Base-by-base conservation (phyloP, 2,113 vertebrate genomes). In the Hyaena hyaena region DNA sequence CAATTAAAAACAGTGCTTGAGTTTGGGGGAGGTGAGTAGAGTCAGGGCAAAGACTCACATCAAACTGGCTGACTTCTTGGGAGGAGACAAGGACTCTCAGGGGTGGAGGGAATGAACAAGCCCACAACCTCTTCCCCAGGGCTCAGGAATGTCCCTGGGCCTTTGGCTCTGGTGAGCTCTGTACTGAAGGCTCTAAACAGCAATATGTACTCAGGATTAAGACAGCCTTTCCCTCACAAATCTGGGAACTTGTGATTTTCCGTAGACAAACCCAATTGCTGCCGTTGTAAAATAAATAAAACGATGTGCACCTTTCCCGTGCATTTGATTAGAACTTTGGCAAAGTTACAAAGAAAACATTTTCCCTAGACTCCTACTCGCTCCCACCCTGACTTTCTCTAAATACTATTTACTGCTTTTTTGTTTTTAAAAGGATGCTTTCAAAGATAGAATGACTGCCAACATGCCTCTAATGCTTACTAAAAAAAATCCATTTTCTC, bases 71-170 rank as follows among this genome's bases (percentile, higher is more conserved):
- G 80, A 19, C 19, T 24, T 26, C 35, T 71, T 4, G 35, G 28
- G 35, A 66, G n/a, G 48, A 90, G 4, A 4, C 71, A 5, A 26
- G 61, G 53, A 7, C 28, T 16, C 4, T 53, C 45, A n/a, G 63
- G 63, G 28, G 28, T 1, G 68, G 58, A 95, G 94, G 92, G 58
- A 95, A 89, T 93, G 87, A 92, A 77, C 74, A 58, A 73, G 35
- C 43, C 50, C 31, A 5, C 39, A 88, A 24, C 65, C 83, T 92
- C 79, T 21, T 74, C 83, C 93, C 24, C 74, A 10, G 87, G 93
- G 31, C 79, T 16, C 28, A 0, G 88, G 35, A 48, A 14, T 58
- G 68, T 39, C 86, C 58, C 61, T 7, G 26, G 50, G 81, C 21
- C 86, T 71, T 26, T 10, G 63, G 63, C 31, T 80, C 28, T 7